Percentiles rank a stretch among this genome's conserved stretches.
These are phyloP conservation scores for Macquaria australasica DNA, from an alignment of 2,113 vertebrate genomes.

Conservation along the genomic window DNA sequence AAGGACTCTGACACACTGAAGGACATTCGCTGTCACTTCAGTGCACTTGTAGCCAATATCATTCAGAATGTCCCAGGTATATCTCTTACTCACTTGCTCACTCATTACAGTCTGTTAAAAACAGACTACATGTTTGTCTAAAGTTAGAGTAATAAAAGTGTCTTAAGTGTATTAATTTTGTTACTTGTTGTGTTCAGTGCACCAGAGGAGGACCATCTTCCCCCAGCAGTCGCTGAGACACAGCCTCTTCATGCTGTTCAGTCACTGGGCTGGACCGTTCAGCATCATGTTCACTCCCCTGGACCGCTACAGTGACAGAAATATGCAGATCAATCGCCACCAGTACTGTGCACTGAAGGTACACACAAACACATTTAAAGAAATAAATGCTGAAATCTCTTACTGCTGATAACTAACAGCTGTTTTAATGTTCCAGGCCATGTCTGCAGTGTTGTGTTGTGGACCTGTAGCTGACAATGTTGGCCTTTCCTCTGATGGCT, in stretches of 20 bases:
- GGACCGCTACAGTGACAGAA: conserved; percentile 98
- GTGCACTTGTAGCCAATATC: conserved; percentile 99
- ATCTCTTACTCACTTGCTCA: not conserved
- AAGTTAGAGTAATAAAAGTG: not conserved
- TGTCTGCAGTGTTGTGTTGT: conserved; percentile 98
- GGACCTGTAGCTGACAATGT: conserved; percentile 99
- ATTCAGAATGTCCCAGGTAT: conserved; percentile 99
- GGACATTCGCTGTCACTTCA: conserved; percentile 99
- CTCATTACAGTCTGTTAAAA: not conserved
- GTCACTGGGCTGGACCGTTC: conserved; percentile 99
- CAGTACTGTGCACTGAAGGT: conserved; percentile 99
- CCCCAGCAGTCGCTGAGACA: conserved; percentile 98
- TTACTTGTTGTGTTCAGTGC: conserved; percentile 84
- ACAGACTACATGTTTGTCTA: not conserved
- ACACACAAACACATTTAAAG: conserved; percentile 24
- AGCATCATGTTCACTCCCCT: conserved; percentile 99
- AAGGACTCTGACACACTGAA: conserved; percentile 97
- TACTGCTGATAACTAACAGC: not conserved
- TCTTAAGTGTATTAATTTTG: not conserved
- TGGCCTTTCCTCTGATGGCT: conserved; percentile 97
- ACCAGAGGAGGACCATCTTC: conserved; percentile 97
- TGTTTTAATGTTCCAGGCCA: conserved; percentile 86
- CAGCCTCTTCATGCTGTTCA: conserved; percentile 99
- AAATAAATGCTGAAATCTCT: not conserved
- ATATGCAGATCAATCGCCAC: conserved; percentile 98